phyloP scores from a whole-genome alignment of 1,140 invertebrate genomes.

The Eupristina koningsbergeri region DNA sequence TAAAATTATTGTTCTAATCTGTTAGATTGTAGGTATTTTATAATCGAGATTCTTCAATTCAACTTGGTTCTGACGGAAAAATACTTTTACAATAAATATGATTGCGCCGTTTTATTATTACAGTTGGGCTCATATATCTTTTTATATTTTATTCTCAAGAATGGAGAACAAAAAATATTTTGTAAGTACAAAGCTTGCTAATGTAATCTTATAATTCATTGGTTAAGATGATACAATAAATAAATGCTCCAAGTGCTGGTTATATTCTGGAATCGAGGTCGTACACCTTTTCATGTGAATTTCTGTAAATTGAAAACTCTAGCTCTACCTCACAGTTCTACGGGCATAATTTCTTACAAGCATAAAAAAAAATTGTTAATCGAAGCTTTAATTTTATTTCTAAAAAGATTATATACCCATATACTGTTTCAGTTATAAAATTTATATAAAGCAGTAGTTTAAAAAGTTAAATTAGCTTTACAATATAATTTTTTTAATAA shows the following conservation, averaged over 20 bases:
- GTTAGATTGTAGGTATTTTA: background rate
- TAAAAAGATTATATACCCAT: background rate
- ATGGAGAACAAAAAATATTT: slow-evolving; percentile 26
- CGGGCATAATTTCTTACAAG: slow-evolving; percentile 23
- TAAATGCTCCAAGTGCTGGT: slow-evolving; percentile 46
- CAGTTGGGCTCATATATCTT: background rate
- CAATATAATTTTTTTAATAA: background rate
- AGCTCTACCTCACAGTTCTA: slow-evolving; percentile 58
- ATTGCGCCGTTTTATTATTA: background rate
- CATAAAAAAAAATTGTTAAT: slow-evolving; percentile 14
- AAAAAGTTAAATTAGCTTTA: background rate
- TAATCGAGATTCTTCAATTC: slow-evolving; percentile 25
- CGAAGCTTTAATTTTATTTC: slow-evolving; percentile 3
- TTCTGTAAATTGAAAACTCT: slow-evolving; percentile 70
- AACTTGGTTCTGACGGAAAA: background rate
- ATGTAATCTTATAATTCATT: slow-evolving; percentile 27
- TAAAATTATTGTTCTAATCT: background rate
- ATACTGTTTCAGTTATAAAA: background rate
- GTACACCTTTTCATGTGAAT: slow-evolving; percentile 68
- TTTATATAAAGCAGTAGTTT: background rate
- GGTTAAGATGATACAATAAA: slow-evolving; percentile 31
- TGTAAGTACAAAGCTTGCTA: slow-evolving; percentile 24
- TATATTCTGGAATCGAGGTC: slow-evolving; percentile 68
- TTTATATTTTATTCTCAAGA: slow-evolving; percentile 1
- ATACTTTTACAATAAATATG: slow-evolving; percentile 21